Evolutionary conservation across 1,140 invertebrate genomes (phyloP).

Genomic region (Drosophila equinoxialis): DNA sequence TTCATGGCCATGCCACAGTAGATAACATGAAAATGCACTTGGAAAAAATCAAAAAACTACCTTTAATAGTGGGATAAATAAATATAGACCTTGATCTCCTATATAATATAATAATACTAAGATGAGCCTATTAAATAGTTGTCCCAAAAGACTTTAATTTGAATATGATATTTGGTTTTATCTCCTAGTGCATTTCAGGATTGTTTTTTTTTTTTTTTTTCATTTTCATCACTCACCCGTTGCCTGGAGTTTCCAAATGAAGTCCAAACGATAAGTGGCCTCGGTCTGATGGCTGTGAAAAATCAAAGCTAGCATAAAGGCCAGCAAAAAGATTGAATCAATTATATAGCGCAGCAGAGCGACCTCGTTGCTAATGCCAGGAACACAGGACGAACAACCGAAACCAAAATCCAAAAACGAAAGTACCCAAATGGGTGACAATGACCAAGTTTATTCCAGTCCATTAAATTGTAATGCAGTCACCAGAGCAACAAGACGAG

Average conservation of each 20-base stretch:
- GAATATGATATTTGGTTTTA: no score
- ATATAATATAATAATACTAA: no score
- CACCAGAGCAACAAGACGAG: not conserved
- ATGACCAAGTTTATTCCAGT: conserved; percentile 70
- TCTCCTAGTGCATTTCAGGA: no score
- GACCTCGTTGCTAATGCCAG: conserved; percentile 69
- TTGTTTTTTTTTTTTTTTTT: conserved; percentile 3
- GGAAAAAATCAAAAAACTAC: not conserved
- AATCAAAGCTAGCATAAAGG: conserved; percentile 89
- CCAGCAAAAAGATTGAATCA: conserved; percentile 84
- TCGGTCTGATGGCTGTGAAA: conserved; percentile 95
- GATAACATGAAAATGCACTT: not conserved
- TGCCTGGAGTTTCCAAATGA: conserved; percentile 96
- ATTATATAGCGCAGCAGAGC: conserved; percentile 81
- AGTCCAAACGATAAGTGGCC: conserved; percentile 93
- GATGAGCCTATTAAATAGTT: no score
- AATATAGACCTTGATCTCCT: no score
- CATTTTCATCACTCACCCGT: conserved; percentile 85
- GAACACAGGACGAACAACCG: not conserved
- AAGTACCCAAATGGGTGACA: conserved; percentile 33
- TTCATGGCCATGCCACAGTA: not conserved
- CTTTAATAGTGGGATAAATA: no score
- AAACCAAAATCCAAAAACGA: not conserved
- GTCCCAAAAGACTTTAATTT: no score
- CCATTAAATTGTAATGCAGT: conserved; percentile 61